Evolutionary conservation across 2,888 invertebrate genomes (phyloP).

Genomic region (Agelastica alni): DNA sequence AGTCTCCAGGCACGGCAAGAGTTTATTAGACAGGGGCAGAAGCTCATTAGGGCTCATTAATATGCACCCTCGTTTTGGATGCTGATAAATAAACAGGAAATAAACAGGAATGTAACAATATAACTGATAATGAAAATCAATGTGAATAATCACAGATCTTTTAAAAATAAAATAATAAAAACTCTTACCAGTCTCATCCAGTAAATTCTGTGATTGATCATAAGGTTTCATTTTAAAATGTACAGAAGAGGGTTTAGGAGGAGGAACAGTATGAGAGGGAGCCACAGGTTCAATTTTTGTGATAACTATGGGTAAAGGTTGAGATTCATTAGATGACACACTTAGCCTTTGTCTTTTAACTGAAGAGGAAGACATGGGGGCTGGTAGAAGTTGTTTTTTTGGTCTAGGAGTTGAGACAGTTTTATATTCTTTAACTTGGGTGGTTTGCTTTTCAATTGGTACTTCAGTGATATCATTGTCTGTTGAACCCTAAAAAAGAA

Average conservation of each 20-base stretch:
- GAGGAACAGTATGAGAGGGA: conserved; percentile 14
- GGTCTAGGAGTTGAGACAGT: conserved; percentile 26
- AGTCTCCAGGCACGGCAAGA: too few relatives aligned
- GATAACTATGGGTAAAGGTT: conserved; percentile 17
- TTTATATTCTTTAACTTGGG: conserved; percentile 40
- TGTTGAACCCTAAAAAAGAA: conserved; percentile 40
- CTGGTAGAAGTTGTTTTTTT: conserved; percentile 38
- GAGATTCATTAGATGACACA: conserved; percentile 29
- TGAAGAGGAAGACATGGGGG: conserved; percentile 35
- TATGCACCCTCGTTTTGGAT: too few relatives aligned
- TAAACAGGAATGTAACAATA: too few relatives aligned
- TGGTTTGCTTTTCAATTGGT: conserved; percentile 32
- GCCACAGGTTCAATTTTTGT: conserved; percentile 28
- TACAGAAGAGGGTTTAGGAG: conserved; percentile 35
- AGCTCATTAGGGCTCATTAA: too few relatives aligned
- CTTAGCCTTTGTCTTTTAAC: conserved; percentile 44
- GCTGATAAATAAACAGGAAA: too few relatives aligned
- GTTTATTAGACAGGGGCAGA: too few relatives aligned
- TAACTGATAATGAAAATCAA: too few relatives aligned
- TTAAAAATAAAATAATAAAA: too few relatives aligned
- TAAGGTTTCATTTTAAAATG: conserved; percentile 56
- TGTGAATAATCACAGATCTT: too few relatives aligned
- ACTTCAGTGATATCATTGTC: conserved; percentile 40
- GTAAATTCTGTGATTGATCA: conserved; percentile 46
- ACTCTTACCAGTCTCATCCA: conserved; percentile 40